phyloP scores from a whole-genome alignment of 2,113 vertebrate genomes.

The Cathartes aura region DNA sequence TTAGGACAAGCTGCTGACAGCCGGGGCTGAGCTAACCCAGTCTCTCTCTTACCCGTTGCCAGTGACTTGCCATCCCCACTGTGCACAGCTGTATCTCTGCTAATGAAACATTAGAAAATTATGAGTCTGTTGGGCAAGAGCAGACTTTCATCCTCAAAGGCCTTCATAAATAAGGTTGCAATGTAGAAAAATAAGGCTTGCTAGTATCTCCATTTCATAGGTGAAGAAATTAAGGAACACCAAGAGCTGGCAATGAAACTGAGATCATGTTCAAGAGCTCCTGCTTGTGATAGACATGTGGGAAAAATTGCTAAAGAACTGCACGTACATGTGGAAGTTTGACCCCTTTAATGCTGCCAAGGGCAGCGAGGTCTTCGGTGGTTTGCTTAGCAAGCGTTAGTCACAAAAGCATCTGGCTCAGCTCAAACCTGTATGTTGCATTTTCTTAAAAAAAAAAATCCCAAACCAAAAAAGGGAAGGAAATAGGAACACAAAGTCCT shows the following conservation, averaged over 20 bases:
- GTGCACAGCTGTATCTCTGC: background rate
- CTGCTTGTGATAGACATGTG: background rate
- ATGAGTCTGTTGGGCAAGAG: background rate
- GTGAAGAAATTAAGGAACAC: background rate
- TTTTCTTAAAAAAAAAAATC: background rate
- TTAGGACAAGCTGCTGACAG: background rate
- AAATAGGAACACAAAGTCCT: background rate
- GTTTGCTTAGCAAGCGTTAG: background rate
- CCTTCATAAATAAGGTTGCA: background rate
- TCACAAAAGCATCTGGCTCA: constrained; percentile 26
- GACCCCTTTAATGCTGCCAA: constrained; percentile 21
- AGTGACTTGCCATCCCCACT: background rate
- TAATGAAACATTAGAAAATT: background rate
- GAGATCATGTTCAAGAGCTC: background rate
- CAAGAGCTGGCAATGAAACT: background rate
- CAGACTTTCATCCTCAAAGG: background rate
- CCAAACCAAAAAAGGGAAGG: background rate
- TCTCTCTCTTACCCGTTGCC: background rate
- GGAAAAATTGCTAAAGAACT: background rate
- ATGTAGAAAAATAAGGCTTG: background rate
- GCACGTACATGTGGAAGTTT: background rate
- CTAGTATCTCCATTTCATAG: background rate
- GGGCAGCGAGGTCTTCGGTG: background rate
- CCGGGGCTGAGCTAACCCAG: background rate
- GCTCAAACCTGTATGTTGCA: background rate